These are phyloP conservation scores for Montipora capitata DNA, from an alignment of 92 coral and sea anemone species.

Conservation along the genomic window DNA sequence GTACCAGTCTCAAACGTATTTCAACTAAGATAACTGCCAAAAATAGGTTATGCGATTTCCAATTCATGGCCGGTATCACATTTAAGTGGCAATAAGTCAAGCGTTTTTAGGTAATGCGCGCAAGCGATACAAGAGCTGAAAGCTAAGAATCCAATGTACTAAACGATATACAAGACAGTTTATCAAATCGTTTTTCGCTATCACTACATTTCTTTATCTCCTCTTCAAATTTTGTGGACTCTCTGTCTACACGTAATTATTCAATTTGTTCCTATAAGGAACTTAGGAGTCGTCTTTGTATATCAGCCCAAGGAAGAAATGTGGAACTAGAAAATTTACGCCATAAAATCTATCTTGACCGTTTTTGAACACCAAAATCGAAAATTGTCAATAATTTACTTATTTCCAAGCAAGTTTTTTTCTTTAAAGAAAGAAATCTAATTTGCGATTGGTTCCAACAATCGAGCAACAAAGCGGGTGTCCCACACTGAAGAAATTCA, in stretches of 20 bases:
- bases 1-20: conserved; percentile 16
- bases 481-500: conserved; percentile 1
- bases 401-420: conserved; percentile 28
- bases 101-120: not conserved
- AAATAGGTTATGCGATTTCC: not conserved
- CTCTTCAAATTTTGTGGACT: not conserved
- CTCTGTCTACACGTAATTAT: not conserved
- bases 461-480: conserved; percentile 39
- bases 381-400: conserved; percentile 41
- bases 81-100: not conserved
- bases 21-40: not conserved
- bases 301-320: no score
- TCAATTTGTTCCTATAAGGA: not conserved
- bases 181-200: not conserved
- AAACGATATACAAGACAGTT: no score
- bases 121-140: no score
- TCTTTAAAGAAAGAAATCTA: not conserved
- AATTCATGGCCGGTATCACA: not conserved
- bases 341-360: not conserved
- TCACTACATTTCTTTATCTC: not conserved
- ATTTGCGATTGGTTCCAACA: conserved; percentile 24
- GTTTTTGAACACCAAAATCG: not conserved
- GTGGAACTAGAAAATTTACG: not conserved
- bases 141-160: no score
- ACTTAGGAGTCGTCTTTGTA: no score